Evolutionary conservation across 1,140 invertebrate species (phyloP), one percentile per base, ranked within the genome.

Genomic region (Drosophila guanche): DNA sequence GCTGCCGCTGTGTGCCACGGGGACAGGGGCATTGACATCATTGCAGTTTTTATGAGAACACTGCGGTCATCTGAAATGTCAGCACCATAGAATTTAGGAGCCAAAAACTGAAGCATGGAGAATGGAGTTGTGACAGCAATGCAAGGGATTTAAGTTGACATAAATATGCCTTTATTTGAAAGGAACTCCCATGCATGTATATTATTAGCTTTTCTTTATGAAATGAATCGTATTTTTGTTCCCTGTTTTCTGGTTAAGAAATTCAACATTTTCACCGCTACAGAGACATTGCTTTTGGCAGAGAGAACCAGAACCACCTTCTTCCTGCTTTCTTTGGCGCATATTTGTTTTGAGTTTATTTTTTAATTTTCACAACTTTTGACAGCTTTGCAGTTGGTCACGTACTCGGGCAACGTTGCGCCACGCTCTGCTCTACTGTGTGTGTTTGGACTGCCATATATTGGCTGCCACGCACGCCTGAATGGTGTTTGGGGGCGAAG

Each of bases 301-400:
- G 1, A 27, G 27, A 5, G 16, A 23, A 20, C 16, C 16, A 5
- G 16, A 23, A 20, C 16, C 16, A 42, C 12, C 22, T 55, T 42
- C 54, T 56, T 43, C 27, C 47, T 56, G 33, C 22, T 66, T 57
- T 59, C 45, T 48, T 40, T 46, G 52, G 46, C 81, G 74, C 81
- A 85, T 85, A 86, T 85, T 85, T 85, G 83, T 78, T 78, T 86
- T 58, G 81, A 85, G 65, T 85, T 85, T 85, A 85, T 81, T 85
- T 85, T 85, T 85, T 85, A 85, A 85, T 85, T 85, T 85, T 86
- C 81, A 78, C 81, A 86, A 86, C 77, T 85, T 85, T 85, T 85
- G 81, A 85, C 81, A 85, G 81, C 74, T 75, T 60, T 88, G 61
- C 81, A 68, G 77, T 81, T 85, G 81, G 83, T 85, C 81, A 85